These are phyloP conservation scores for Lichenostomus cassidix DNA, from an alignment of 2,113 vertebrate genomes.

Conservation along the genomic window DNA sequence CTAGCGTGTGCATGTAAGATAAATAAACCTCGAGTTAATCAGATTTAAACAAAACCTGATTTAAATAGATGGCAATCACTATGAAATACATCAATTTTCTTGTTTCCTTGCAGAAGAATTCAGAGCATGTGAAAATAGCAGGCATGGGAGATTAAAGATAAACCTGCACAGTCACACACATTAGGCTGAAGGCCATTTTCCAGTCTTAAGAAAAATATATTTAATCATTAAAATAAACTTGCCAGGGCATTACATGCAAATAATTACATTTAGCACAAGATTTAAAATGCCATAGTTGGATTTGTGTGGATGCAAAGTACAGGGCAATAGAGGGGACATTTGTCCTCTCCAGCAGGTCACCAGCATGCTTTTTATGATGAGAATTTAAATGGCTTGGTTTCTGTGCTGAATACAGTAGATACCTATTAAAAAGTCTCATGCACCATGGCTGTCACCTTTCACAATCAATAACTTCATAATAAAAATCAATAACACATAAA, in stretches of 20 bases:
- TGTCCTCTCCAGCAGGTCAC: neutral
- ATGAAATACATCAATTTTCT: neutral
- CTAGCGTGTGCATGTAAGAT: neutral
- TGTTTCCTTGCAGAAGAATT: slow-evolving; percentile 5
- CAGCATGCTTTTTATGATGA: neutral
- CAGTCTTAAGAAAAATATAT: neutral
- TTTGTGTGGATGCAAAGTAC: neutral
- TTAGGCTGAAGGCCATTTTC: slow-evolving; percentile 36
- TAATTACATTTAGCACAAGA: neutral
- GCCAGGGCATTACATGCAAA: neutral
- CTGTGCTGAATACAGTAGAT: neutral
- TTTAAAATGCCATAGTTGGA: neutral
- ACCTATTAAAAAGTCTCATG: neutral
- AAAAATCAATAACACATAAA: neutral
- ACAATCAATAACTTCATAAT: neutral
- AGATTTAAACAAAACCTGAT: neutral
- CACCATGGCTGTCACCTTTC: neutral
- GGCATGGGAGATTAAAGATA: slow-evolving; percentile 34
- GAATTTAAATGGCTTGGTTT: neutral
- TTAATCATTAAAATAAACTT: slow-evolving; percentile 4
- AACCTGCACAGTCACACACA: neutral
- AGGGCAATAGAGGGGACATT: neutral
- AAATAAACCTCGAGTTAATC: neutral
- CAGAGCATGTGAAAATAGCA: neutral
- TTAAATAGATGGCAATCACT: slow-evolving; percentile 24